Evolutionary conservation across 2,888 invertebrate species (phyloP).

Genomic region (Agriopis leucophaearia): DNA sequence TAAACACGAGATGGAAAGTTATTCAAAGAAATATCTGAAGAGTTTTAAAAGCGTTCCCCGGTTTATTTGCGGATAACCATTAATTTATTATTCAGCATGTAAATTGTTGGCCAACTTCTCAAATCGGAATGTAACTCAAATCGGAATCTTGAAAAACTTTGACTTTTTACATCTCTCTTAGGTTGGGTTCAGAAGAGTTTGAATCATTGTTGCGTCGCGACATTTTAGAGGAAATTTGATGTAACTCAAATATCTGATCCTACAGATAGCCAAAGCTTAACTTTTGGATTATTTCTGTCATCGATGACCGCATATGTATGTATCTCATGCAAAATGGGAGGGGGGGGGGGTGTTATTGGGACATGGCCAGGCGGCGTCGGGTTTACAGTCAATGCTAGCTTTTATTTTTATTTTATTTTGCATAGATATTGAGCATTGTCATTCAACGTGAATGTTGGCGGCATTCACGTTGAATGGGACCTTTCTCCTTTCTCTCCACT

Average conservation of each 20-base stretch:
- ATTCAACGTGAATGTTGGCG: too few species aligned
- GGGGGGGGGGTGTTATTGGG: too few species aligned
- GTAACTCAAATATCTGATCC: neutral
- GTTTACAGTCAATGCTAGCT: too few species aligned
- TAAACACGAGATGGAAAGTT: constrained; percentile 39
- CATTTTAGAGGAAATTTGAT: too few species aligned
- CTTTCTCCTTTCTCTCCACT: too few species aligned
- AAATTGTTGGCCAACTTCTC: constrained; percentile 75
- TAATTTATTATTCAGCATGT: constrained; percentile 77
- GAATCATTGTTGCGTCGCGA: neutral
- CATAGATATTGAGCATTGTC: too few species aligned
- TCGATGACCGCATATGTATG: too few species aligned
- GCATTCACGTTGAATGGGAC: too few species aligned
- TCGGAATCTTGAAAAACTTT: constrained; percentile 46
- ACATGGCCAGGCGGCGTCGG: too few species aligned
- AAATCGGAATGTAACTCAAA: constrained; percentile 69
- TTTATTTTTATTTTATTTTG: too few species aligned
- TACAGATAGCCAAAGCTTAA: neutral
- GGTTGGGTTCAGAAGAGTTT: neutral
- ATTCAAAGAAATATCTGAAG: constrained; percentile 38
- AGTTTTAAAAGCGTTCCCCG: constrained; percentile 50
- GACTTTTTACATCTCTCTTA: constrained; percentile 35
- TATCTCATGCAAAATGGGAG: too few species aligned
- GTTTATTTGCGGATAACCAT: constrained; percentile 72
- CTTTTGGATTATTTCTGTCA: too few species aligned